Base-by-base conservation (phyloP, 1,140 invertebrate species). In the Chionoecetes opilio region DNA sequence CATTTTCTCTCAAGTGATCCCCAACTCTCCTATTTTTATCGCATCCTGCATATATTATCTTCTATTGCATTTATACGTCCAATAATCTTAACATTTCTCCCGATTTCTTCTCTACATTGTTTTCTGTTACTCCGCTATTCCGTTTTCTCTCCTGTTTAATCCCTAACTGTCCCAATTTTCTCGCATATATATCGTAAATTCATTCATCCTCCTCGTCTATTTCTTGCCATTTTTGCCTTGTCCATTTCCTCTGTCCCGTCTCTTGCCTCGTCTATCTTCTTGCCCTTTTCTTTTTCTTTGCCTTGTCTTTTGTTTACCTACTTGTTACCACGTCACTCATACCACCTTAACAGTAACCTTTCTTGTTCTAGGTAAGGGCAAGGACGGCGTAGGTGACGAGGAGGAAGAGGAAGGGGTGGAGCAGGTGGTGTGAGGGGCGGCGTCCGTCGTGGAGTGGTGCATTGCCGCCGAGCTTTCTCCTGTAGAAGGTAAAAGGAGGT, bases 401-500 rank as follows among this genome's bases (percentile, higher is more conserved):
- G 26, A 38, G 14, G 2, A 38, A 11, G 11, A 53, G 46, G 5
- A 32, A 5, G 53, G 14, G 29, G 46, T 14, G 11, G n/a, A 2
- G n/a, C 31, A 11, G 46, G 46, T 9, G 14, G 84, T 26, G 2
- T 17, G 32, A 0, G 29, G 84, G 14, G 0, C 35, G 0, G 6
- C 84, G 31, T 91, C 89, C 8, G 41, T 63, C 14, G 41, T 91
- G n/a, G 46, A 34, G 89, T 75, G 89, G 8, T 91, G 46, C 46
- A 91, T 91, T 8, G 89, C 89, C 63, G 89, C 89, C 9, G 89
- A 91, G 8, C 89, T 91, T 31, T 91, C 89, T 32, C 89, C 89
- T 91, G 89, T 34, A 63, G 46, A 29, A 32, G 46, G 35, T 17
- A 75, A 8, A 35, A 32, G 35, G 85, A 82, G 75, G 29, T 1